Evolutionary conservation across 2,797 vertebrate genomes (phyloP).

Genomic region (Babyrousa celebensis): DNA sequence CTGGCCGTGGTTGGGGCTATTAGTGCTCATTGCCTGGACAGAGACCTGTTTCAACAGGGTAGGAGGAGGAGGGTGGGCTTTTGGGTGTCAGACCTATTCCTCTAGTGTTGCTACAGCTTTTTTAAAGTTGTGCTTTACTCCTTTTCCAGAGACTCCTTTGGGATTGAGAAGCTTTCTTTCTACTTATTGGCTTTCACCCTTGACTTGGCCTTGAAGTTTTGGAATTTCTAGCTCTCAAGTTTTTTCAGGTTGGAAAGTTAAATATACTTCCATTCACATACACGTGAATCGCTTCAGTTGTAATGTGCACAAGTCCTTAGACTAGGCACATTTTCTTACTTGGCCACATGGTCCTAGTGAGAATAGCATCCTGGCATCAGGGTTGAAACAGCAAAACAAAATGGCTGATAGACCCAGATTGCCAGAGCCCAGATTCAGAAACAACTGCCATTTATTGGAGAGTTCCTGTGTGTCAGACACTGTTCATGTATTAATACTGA

Average conservation of each 20-base stretch:
- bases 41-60: conserved; percentile 12
- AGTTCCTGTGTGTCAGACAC: neutral
- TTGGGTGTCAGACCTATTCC: neutral
- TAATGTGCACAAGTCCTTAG: neutral
- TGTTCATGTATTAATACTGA: neutral
- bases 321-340: neutral
- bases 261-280: neutral
- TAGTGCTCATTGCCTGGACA: neutral
- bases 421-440: neutral
- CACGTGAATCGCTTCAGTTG: neutral
- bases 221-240: neutral
- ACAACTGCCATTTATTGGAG: neutral
- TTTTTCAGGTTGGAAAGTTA: conserved; percentile 30
- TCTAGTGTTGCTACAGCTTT: neutral
- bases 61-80: neutral
- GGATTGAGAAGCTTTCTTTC: neutral
- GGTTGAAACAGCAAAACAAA: neutral
- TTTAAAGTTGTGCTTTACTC: neutral
- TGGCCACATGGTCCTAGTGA: neutral
- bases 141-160: conserved; percentile 8
- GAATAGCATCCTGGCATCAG: neutral
- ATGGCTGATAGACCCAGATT: neutral
- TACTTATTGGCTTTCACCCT: neutral
- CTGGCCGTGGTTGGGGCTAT: neutral
- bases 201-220: neutral